A percentile compares a stretch with the other conserved stretches of the same genome.
phyloP scores from a whole-genome alignment of 2,797 vertebrate genomes.

The Geotrypetes seraphini region DNA sequence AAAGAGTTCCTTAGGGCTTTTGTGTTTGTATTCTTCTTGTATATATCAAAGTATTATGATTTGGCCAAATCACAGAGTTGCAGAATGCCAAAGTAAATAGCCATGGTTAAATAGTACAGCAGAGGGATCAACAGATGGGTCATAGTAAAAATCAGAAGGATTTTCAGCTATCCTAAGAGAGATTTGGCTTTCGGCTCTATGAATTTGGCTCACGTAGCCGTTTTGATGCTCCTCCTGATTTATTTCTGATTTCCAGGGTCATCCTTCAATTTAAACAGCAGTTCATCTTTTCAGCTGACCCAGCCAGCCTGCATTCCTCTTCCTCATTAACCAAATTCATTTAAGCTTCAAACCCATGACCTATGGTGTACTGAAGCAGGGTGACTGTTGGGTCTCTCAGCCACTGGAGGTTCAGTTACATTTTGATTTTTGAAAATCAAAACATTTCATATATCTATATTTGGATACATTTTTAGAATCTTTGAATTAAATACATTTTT shows the following conservation, averaged over 20 bases:
- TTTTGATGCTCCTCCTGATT: constrained; percentile 40
- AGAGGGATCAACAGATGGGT: constrained; percentile 36
- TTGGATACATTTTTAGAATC: too few species aligned
- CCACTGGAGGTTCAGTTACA: too few species aligned
- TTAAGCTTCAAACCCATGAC: background rate
- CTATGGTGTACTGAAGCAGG: rapidly evolving
- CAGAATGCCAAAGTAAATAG: constrained; percentile 55
- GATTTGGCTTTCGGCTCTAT: constrained; percentile 38
- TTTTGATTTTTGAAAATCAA: too few species aligned
- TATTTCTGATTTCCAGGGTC: constrained; percentile 42
- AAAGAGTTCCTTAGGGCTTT: constrained; percentile 32
- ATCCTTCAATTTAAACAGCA: constrained; percentile 31
- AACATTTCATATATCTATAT: too few species aligned
- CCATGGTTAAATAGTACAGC: constrained; percentile 43
- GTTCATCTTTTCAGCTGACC: constrained; percentile 29
- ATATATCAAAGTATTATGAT: constrained; percentile 55
- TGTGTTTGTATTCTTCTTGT: constrained; percentile 40
- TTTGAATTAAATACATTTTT: too few species aligned
- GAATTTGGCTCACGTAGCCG: constrained; percentile 30
- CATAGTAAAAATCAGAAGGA: constrained; percentile 21
- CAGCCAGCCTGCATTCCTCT: constrained; percentile 8
- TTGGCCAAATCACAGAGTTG: constrained; percentile 43
- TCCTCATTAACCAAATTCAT: constrained; percentile 6
- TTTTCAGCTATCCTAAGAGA: constrained; percentile 30
- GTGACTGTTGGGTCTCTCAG: background rate